Conservation (phyloP, 2,888 invertebrate species). For the Eustalomyia histrio region DNA sequence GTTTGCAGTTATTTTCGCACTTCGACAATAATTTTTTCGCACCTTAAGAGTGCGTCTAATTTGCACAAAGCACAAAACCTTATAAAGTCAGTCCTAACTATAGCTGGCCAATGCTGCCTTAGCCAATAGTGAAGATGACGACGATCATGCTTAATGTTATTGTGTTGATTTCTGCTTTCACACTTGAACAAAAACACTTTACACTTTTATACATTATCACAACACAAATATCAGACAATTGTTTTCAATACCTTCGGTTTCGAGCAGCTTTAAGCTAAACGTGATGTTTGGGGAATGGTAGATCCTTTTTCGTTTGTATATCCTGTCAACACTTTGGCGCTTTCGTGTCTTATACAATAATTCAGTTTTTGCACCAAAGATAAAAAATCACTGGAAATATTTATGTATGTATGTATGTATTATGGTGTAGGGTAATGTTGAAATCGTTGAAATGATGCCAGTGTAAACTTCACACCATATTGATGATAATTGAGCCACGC, state of each 20-base stretch:
- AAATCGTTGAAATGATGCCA: slow-evolving; percentile 24
- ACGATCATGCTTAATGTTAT: slow-evolving; percentile 49
- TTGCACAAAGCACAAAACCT: slow-evolving; percentile 64
- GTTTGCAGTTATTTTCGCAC: slow-evolving; percentile 77
- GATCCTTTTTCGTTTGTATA: slow-evolving; percentile 57
- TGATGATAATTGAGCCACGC: slow-evolving; percentile 75
- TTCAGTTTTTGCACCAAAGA: slow-evolving; percentile 36
- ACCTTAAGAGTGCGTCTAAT: slow-evolving; percentile 72
- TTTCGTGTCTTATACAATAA: slow-evolving; percentile 44
- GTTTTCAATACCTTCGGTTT: slow-evolving; percentile 56
- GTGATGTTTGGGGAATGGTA: slow-evolving; percentile 58
- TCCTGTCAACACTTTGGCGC: slow-evolving; percentile 69
- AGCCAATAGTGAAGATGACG: slow-evolving; percentile 42
- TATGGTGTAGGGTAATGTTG: neutral
- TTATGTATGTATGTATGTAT: slow-evolving; percentile 9
- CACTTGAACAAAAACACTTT: slow-evolving; percentile 57
- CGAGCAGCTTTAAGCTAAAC: slow-evolving; percentile 55
- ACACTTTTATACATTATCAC: slow-evolving; percentile 60
- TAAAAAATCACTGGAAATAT: slow-evolving; percentile 22
- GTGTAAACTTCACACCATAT: slow-evolving; percentile 64
- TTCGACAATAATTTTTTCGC: slow-evolving; percentile 75
- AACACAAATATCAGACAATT: slow-evolving; percentile 56
- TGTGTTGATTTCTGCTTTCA: slow-evolving; percentile 63
- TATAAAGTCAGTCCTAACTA: slow-evolving; percentile 20
- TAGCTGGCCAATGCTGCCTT: slow-evolving; percentile 25